These are phyloP conservation scores for Alitta virens DNA, from an alignment of 2,888 invertebrate species.

Conservation along the genomic window DNA sequence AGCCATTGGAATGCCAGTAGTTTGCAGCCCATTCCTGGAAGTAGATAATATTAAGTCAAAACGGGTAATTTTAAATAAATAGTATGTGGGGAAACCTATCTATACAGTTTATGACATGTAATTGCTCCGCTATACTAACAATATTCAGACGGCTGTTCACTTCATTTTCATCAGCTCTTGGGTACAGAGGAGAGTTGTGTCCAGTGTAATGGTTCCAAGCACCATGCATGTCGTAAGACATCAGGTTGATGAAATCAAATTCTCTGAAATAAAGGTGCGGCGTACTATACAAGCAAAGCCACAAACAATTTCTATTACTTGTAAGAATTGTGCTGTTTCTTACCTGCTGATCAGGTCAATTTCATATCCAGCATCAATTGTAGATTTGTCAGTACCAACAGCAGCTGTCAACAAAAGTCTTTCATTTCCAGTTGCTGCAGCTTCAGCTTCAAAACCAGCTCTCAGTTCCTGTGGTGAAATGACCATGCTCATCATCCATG, in stretches of 20 bases:
- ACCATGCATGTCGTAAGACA: conserved; percentile 20
- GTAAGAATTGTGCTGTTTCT: too few relatives aligned
- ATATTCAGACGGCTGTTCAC: not conserved
- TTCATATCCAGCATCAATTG: conserved; percentile 19
- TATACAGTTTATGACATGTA: too few relatives aligned
- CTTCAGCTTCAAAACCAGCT: conserved; percentile 39
- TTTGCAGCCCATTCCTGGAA: conserved; percentile 24
- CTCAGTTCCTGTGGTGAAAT: conserved; percentile 18
- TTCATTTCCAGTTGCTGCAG: conserved; percentile 29
- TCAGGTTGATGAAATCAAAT: conserved; percentile 16
- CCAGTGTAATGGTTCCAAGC: conserved; percentile 15
- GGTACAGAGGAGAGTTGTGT: conserved; percentile 40
- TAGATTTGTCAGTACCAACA: conserved; percentile 40
- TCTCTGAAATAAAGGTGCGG: conserved; percentile 10
- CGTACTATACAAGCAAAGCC: too few relatives aligned
- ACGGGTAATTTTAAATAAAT: not conserved
- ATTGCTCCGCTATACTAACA: not conserved
- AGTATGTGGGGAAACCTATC: too few relatives aligned
- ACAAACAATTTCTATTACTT: too few relatives aligned
- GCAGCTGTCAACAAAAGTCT: conserved; percentile 43
- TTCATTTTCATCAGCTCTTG: conserved; percentile 4
- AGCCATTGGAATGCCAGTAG: conserved; percentile 9
- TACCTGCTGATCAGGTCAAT: not conserved
- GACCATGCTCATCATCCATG: too few relatives aligned
- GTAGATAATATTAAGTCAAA: too few relatives aligned